phyloP scores from a whole-genome alignment of 35 echinoderm and acorn worm species.

The Holothuria glaberrima region DNA sequence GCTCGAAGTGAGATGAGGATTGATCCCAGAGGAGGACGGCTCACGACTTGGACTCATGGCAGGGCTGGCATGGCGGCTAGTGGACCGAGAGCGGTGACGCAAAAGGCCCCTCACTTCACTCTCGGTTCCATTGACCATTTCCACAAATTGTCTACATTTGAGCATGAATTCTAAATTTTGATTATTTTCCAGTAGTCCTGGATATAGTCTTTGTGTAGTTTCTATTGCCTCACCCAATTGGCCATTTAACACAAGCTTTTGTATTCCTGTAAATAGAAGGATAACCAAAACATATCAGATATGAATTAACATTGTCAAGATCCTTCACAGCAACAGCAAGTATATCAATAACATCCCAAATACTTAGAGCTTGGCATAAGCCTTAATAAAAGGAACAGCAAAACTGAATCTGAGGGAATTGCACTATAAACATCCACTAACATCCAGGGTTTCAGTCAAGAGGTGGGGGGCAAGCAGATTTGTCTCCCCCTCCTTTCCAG shows the following conservation, averaged over 20 bases:
- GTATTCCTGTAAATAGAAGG: conserved; percentile 72
- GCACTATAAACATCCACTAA: too few species aligned
- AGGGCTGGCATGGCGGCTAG: conserved; percentile 82
- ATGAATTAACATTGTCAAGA: background rate
- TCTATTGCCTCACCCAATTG: conserved; percentile 98
- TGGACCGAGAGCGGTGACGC: conserved; percentile 70
- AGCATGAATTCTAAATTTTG: conserved; percentile 97
- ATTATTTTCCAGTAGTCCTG: conserved; percentile 87
- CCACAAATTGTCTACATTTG: conserved; percentile 99
- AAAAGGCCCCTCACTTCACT: conserved; percentile 87
- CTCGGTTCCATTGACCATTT: conserved; percentile 98
- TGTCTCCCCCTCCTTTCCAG: too few species aligned
- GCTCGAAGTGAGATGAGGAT: conserved; percentile 60
- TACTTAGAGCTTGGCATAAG: too few species aligned
- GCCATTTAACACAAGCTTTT: conserved; percentile 91
- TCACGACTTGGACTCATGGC: conserved; percentile 89
- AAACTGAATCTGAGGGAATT: too few species aligned
- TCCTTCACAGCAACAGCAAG: too few species aligned
- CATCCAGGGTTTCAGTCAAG: too few species aligned
- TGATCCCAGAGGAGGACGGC: conserved; percentile 53
- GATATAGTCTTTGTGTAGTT: conserved; percentile 93
- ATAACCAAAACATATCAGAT: background rate
- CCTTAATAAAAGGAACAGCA: too few species aligned
- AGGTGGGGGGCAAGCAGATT: too few species aligned
- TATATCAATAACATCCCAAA: too few species aligned